Conservation (phyloP, 2,888 invertebrate genomes). For the Nomada lathburiana region DNA sequence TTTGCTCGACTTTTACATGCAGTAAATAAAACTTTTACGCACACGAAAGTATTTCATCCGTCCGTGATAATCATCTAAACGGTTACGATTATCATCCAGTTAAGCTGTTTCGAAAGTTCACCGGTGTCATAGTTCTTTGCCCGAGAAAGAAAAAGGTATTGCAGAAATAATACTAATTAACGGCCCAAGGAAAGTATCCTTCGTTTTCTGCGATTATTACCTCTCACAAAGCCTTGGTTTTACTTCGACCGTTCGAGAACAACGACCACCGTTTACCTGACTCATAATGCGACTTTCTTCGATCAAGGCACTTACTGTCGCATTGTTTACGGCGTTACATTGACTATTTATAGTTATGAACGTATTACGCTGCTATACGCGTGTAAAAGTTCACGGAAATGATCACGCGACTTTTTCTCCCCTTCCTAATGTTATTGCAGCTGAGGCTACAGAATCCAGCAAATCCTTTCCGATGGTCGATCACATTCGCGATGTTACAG, state of each 20-base stretch:
- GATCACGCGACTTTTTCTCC: neutral
- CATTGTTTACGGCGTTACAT: slow-evolving; percentile 6
- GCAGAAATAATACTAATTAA: slow-evolving; percentile 16
- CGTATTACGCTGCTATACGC: slow-evolving; percentile 11
- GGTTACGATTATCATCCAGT: slow-evolving; percentile 19
- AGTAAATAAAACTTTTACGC: slow-evolving; percentile 14
- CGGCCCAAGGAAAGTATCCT: slow-evolving; percentile 14
- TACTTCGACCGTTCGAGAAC: slow-evolving; percentile 3
- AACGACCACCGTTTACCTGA: slow-evolving; percentile 21
- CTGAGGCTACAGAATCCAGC: neutral
- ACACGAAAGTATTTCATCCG: slow-evolving; percentile 10
- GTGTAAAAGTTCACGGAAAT: slow-evolving; percentile 41
- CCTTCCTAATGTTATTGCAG: neutral
- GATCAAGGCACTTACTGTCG: slow-evolving; percentile 26
- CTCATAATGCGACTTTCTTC: slow-evolving; percentile 35
- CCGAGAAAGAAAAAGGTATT: neutral
- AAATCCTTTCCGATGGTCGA: slow-evolving; percentile 9
- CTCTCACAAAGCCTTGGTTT: slow-evolving; percentile 12
- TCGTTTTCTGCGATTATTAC: neutral
- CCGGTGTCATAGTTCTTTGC: neutral
- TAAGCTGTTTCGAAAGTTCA: slow-evolving; percentile 32
- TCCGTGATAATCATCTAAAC: slow-evolving; percentile 15
- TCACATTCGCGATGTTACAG: slow-evolving; percentile 5
- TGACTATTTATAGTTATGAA: slow-evolving; percentile 34
- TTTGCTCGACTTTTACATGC: neutral